Evolutionary conservation across 1,140 invertebrate genomes (phyloP).

Genomic region (Meteorus sp.): DNA sequence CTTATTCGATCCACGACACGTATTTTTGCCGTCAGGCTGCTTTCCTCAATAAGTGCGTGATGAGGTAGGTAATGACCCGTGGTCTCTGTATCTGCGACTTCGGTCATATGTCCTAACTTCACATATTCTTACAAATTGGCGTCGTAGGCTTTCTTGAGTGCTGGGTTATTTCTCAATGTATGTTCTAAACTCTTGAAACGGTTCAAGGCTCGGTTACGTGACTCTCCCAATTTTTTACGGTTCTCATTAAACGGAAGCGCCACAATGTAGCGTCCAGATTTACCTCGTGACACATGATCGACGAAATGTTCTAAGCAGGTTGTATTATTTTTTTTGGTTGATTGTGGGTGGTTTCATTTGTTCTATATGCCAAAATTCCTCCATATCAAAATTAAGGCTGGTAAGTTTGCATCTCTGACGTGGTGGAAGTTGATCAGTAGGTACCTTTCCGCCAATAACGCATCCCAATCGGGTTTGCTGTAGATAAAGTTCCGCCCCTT

Average conservation of each 20-base stretch:
- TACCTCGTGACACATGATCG: constrained; percentile 26
- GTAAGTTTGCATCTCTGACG: constrained; percentile 12
- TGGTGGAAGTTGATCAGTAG: neutral
- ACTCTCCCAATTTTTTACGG: constrained; percentile 2
- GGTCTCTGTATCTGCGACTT: neutral
- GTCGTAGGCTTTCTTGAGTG: constrained; percentile 21
- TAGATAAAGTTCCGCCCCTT: constrained; percentile 20
- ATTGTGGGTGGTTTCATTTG: constrained; percentile 21
- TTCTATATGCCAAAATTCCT: constrained; percentile 24
- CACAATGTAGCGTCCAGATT: constrained; percentile 34
- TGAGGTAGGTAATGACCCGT: constrained; percentile 27
- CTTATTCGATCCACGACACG: too few relatives aligned
- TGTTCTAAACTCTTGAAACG: constrained; percentile 17
- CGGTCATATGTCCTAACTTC: constrained; percentile 33
- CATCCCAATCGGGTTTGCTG: constrained; percentile 30
- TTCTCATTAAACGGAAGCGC: constrained; percentile 35
- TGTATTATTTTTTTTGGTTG: constrained; percentile 14
- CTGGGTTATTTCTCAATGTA: constrained; percentile 20
- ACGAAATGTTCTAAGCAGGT: constrained; percentile 34
- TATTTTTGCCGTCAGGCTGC: constrained; percentile 21
- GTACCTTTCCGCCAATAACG: constrained; percentile 18
- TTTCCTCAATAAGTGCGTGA: constrained; percentile 19
- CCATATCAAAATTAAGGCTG: neutral
- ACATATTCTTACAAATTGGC: constrained; percentile 34
- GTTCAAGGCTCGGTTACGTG: constrained; percentile 12